Percentiles rank a stretch among this genome's conserved stretches.
Conservation (phyloP, 2,797 vertebrate genomes). For the Sebastiscus tertius region DNA sequence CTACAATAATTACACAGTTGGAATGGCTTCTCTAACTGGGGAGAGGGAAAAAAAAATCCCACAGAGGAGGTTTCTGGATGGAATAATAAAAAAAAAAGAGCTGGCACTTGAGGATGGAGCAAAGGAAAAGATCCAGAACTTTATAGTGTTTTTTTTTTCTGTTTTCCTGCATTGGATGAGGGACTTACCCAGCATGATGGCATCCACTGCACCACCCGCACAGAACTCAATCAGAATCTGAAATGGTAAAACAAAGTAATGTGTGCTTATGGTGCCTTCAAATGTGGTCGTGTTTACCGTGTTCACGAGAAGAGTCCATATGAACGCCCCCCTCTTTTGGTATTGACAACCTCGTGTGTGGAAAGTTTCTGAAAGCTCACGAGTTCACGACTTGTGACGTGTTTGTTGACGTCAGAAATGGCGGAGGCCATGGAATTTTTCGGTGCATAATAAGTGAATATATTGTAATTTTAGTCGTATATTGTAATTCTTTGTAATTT, state of each 20-base stretch:
- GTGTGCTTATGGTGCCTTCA: neutral
- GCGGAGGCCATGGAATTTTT: too few species aligned
- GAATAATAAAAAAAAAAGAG: conserved; percentile 52
- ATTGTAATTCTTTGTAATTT: too few species aligned
- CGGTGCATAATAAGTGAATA: too few species aligned
- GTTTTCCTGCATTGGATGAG: conserved; percentile 40
- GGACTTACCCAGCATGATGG: conserved; percentile 97
- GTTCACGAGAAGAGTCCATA: too few species aligned
- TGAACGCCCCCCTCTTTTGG: too few species aligned
- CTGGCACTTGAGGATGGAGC: conserved; percentile 56
- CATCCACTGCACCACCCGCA: conserved; percentile 97
- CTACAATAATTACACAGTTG: conserved; percentile 77
- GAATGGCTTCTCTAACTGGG: conserved; percentile 44
- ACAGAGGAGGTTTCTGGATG: conserved; percentile 54
- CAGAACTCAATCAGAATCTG: conserved; percentile 99
- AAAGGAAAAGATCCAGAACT: conserved; percentile 41
- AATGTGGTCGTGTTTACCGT: too few species aligned
- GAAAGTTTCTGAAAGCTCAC: too few species aligned
- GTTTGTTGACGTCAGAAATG: too few species aligned
- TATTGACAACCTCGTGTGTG: too few species aligned
- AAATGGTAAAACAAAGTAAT: conserved; percentile 44
- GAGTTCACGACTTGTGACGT: too few species aligned
- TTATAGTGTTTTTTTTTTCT: conserved; percentile 37
- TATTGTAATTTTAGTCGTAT: too few species aligned
- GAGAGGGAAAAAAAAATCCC: conserved; percentile 41